Percentiles rank a stretch among this genome's conserved stretches.
Conservation (phyloP, 2,113 vertebrate species). For the Nycticorax nycticorax region DNA sequence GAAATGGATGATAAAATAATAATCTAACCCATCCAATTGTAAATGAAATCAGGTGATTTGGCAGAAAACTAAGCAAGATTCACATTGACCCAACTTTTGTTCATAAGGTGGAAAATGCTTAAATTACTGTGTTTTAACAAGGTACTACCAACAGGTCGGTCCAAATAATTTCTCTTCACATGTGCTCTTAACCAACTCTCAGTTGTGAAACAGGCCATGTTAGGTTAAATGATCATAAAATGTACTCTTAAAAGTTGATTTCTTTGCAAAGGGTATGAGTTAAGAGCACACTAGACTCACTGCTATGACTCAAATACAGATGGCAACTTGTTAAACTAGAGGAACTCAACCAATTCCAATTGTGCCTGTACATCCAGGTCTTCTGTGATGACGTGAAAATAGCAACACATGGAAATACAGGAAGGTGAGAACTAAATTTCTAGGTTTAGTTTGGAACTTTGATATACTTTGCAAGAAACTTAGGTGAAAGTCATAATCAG, state of each 20-base stretch:
- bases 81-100: not conserved
- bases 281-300: not conserved
- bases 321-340: not conserved
- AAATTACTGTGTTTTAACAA: not conserved
- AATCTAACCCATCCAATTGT: not conserved
- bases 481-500: not conserved
- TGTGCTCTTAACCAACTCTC: not conserved
- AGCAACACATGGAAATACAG: not conserved
- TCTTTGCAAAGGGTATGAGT: not conserved
- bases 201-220: not conserved
- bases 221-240: not conserved
- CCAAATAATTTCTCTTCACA: not conserved
- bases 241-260: not conserved
- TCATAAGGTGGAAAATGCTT: not conserved
- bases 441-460: not conserved
- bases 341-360: not conserved
- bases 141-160: not conserved
- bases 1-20: not conserved
- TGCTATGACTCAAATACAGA: not conserved
- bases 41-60: not conserved
- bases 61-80: not conserved
- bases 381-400: not conserved
- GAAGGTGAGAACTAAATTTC: not conserved
- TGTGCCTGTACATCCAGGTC: not conserved
- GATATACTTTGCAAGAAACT: not conserved